Evolutionary conservation across 1,140 invertebrate genomes (phyloP), one percentile per base, ranked within the genome.

Genomic region (Leptinotarsa texana): DNA sequence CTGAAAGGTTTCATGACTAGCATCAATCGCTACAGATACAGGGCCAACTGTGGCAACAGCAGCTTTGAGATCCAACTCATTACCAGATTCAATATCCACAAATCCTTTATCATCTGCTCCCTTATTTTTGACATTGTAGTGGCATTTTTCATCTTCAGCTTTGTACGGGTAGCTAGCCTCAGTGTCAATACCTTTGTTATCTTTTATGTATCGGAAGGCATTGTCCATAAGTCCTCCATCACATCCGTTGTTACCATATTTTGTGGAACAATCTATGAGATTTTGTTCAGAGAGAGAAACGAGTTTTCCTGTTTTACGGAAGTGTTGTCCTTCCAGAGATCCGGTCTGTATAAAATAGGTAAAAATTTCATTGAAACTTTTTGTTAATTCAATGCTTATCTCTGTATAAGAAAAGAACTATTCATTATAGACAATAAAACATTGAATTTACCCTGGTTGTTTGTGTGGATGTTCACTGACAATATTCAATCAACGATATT

Each of bases 261-360:
- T 90, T 1, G 82, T 81, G 2, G 96, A 97, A 47, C 98, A 99
- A 88, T 99, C 98, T 27, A 99, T 90, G 62, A 99, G 87, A 86
- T 99, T 99, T 88, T 99, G 98, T 88, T 99, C 98, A 78, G 95
- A 98, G 0, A 99, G 89, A 3, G 96, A 97, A 4, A 97, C 90
- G 17, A 99, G 88, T 77, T 91, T 89, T 63, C 94, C 94, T 33
- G 89, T 92, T 84, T 94, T 92, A 76, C 96, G 91, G 87, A 94
- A 98, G 85, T 98, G 93, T 86, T 99, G 98, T 18, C 95, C 98
- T 89, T 99, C 98, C 24, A 99, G 86, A 0, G 98, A 88, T 27
- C 97, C 98, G 78, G 96, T 99, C 92, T 95, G 82, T 17, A 85
- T 85, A 79, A 70, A 8, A 42, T 42, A 42, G 8, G 8, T 11